phyloP scores from a whole-genome alignment of 2,888 invertebrate species.

The Cheiracanthium punctorium region DNA sequence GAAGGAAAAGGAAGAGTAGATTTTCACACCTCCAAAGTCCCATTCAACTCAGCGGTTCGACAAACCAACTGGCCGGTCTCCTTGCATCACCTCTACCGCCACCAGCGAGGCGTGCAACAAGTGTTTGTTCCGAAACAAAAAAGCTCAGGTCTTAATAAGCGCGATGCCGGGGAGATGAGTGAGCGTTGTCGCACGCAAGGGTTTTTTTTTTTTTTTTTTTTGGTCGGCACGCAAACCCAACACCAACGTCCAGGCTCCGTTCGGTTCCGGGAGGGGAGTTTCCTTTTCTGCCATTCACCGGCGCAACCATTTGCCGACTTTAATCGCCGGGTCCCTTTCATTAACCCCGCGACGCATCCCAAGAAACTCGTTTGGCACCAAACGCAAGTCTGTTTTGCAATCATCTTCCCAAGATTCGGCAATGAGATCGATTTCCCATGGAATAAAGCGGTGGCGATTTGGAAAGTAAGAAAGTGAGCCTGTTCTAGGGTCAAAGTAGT shows the following conservation, averaged over 20 bases:
- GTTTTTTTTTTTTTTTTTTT: too few species aligned
- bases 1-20: not conserved
- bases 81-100: too few species aligned
- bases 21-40: not conserved
- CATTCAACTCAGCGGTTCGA: not conserved
- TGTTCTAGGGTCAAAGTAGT: too few species aligned
- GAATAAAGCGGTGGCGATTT: too few species aligned
- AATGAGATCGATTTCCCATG: too few species aligned
- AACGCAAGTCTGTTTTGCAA: not conserved
- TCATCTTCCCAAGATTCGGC: not conserved
- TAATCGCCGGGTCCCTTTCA: constrained; percentile 42
- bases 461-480: too few species aligned
- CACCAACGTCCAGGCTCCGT: not conserved
- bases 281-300: constrained; percentile 55
- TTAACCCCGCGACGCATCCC: constrained; percentile 36
- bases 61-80: not conserved
- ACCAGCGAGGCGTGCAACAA: not conserved
- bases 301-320: constrained; percentile 22
- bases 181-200: not conserved
- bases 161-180: not conserved
- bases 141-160: constrained; percentile 9
- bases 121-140: constrained; percentile 1
- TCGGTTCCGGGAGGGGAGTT: constrained; percentile 63
- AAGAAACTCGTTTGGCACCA: constrained; percentile 22
- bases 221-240: constrained; percentile 32